Evolutionary conservation across 2,888 invertebrate genomes (phyloP).

Genomic region (Clusia tigrina): DNA sequence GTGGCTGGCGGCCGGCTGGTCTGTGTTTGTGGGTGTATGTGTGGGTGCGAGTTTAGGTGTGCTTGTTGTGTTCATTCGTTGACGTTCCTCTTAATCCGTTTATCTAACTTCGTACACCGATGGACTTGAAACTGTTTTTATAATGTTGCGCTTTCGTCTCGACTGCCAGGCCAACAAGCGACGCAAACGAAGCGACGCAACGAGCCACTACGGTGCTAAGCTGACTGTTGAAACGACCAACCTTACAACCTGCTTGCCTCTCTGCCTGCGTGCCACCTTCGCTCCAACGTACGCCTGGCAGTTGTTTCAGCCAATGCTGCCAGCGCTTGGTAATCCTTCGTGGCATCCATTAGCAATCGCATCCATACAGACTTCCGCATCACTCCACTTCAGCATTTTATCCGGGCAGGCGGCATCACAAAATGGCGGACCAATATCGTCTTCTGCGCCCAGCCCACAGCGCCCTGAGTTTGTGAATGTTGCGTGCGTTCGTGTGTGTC

Average conservation of each 20-base stretch:
- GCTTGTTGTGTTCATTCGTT: slow-evolving; percentile 27
- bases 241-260: background rate
- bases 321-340: slow-evolving; percentile 29
- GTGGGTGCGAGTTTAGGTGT: too few species aligned
- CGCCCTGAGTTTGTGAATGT: background rate
- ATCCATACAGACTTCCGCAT: slow-evolving; percentile 56
- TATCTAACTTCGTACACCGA: slow-evolving; percentile 65
- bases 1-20: background rate
- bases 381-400: slow-evolving; percentile 56
- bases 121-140: slow-evolving; percentile 58
- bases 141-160: slow-evolving; percentile 28
- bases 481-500: slow-evolving; percentile 5
- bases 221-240: background rate
- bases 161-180: slow-evolving; percentile 30
- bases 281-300: slow-evolving; percentile 4
- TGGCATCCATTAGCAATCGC: slow-evolving; percentile 58
- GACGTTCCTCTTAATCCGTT: slow-evolving; percentile 61
- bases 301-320: slow-evolving; percentile 19
- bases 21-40: slow-evolving; percentile 15
- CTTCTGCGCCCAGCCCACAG: slow-evolving; percentile 1
- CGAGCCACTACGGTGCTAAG: too few species aligned
- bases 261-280: background rate
- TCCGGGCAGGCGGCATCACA: slow-evolving; percentile 35
- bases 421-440: slow-evolving; percentile 47
- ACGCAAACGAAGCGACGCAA: slow-evolving; percentile 18